phyloP scores from a whole-genome alignment of 23 tunicate genomes.

The Aplidium turbinatum region DNA sequence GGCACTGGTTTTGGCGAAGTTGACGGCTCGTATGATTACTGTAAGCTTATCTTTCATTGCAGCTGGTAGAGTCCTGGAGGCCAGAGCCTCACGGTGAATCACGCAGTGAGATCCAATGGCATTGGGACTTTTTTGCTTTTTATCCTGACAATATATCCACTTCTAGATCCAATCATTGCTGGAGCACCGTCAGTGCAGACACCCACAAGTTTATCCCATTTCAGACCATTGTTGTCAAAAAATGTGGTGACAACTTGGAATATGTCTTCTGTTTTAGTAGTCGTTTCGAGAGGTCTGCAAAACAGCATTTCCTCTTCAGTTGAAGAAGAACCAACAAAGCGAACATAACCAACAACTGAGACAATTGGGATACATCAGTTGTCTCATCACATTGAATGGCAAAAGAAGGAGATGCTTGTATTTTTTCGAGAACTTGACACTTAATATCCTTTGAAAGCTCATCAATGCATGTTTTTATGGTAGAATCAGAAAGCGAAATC shows the following conservation, averaged over 20 bases:
- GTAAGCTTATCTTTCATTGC: slow-evolving; percentile 38
- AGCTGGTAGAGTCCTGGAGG: slow-evolving; percentile 27
- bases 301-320: slow-evolving; percentile 52
- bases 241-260: slow-evolving; percentile 25
- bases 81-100: slow-evolving; percentile 40
- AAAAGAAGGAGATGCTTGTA: slow-evolving; percentile 32
- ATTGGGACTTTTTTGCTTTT: slow-evolving; percentile 47
- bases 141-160: too few relatives aligned
- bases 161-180: slow-evolving; percentile 35
- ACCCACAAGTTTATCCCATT: slow-evolving; percentile 58
- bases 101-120: slow-evolving; percentile 54
- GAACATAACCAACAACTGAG: slow-evolving; percentile 57
- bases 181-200: slow-evolving; percentile 74
- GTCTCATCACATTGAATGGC: slow-evolving; percentile 64
- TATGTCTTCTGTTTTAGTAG: slow-evolving; percentile 50
- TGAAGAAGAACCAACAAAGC: slow-evolving; percentile 32
- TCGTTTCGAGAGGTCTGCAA: slow-evolving; percentile 53
- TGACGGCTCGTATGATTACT: slow-evolving; percentile 34
- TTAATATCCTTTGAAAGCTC: slow-evolving; percentile 52
- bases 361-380: slow-evolving; percentile 49
- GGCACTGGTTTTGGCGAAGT: too few relatives aligned
- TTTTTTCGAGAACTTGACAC: slow-evolving; percentile 29
- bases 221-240: too few relatives aligned
- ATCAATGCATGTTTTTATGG: slow-evolving; percentile 45
- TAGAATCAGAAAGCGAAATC: slow-evolving; percentile 41